These are phyloP conservation scores for Egretta garzetta DNA, from an alignment of 2,113 vertebrate species.

Conservation along the genomic window DNA sequence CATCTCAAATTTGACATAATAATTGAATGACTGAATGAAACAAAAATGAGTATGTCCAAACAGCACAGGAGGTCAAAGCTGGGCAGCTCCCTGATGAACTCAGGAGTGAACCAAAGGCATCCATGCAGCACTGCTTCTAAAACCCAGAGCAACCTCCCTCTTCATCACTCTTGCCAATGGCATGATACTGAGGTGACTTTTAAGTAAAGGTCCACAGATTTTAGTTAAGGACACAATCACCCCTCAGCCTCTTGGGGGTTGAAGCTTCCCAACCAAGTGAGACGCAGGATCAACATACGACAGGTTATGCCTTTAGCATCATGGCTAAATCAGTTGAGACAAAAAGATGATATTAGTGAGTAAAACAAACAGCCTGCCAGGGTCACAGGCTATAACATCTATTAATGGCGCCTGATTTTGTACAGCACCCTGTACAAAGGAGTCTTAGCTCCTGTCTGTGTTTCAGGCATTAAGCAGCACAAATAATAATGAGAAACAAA, in stretches of 20 bases:
- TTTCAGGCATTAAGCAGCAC: neutral
- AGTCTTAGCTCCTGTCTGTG: neutral
- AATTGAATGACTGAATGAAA: conserved; percentile 1
- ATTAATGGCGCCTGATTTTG: neutral
- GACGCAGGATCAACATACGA: neutral
- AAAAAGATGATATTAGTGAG: neutral
- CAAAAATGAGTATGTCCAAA: neutral
- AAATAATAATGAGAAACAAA: conserved; percentile 6
- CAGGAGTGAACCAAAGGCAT: neutral
- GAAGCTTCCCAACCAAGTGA: neutral
- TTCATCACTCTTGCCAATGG: neutral
- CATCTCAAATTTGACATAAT: conserved; percentile 7
- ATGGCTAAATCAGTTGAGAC: neutral
- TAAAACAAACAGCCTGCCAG: neutral
- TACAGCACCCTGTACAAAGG: neutral
- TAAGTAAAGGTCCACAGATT: neutral
- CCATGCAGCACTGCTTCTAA: neutral
- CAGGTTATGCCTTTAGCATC: neutral
- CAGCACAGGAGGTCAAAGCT: neutral
- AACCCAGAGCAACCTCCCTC: neutral
- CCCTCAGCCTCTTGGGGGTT: neutral
- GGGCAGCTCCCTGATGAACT: conserved; percentile 5
- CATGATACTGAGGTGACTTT: neutral
- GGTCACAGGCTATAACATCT: neutral
- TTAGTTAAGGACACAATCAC: neutral